phyloP scores from a whole-genome alignment of 1,140 invertebrate species.

The Drosophila pruinosa region DNA sequence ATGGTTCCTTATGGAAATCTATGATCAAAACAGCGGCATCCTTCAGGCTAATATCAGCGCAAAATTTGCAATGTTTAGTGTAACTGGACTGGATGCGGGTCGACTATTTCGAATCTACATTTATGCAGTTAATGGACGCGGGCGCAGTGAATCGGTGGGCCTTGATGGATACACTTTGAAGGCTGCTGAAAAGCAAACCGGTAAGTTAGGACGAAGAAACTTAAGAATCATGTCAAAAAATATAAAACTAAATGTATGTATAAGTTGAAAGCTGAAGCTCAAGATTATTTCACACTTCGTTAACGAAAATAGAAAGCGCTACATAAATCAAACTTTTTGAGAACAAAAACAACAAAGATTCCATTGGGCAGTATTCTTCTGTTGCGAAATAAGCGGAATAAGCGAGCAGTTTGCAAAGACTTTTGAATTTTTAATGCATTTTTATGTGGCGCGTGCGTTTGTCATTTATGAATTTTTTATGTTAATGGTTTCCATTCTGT shows the following conservation, averaged over 20 bases:
- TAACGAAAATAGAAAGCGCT: no score
- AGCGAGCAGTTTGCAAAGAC: not conserved
- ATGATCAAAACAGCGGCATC: slow-evolving; percentile 87
- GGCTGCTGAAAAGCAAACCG: slow-evolving; percentile 91
- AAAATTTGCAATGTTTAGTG: slow-evolving; percentile 87
- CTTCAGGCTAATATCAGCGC: slow-evolving; percentile 88
- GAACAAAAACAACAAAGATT: not conserved
- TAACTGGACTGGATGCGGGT: slow-evolving; percentile 88
- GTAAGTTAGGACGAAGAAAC: slow-evolving; percentile 83
- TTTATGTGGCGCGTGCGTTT: slow-evolving; percentile 24
- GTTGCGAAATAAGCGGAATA: not conserved
- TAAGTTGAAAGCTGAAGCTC: no score
- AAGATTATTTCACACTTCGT: not conserved
- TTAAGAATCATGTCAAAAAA: not conserved
- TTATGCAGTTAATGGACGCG: slow-evolving; percentile 86
- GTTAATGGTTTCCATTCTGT: slow-evolving; percentile 35
- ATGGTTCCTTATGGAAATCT: slow-evolving; percentile 89
- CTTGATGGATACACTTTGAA: slow-evolving; percentile 88
- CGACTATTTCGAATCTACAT: slow-evolving; percentile 88
- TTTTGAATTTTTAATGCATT: slow-evolving; percentile 57
- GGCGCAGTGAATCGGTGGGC: slow-evolving; percentile 85
- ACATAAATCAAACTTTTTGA: not conserved
- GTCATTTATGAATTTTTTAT: slow-evolving; percentile 64
- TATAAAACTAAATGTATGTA: no score
- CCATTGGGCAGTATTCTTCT: not conserved